Evolutionary conservation across 1,140 invertebrate genomes (phyloP).

Genomic region (fruit fly (Drosophila melanogaster)): Release_6_plus_ISO1_MT NC_004354.4:7315501-7316000

Average conservation of each 20-base stretch:
- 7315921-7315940: slow-evolving; percentile 27
- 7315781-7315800: slow-evolving; percentile 42
- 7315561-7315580: not conserved
- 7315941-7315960: slow-evolving; percentile 27
- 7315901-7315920: not conserved
- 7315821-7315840: slow-evolving; percentile 1
- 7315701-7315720: too few relatives aligned
- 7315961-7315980: not conserved
- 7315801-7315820: not conserved
- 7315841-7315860: slow-evolving; percentile 54
- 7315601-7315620: slow-evolving; percentile 9
- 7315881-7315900: slow-evolving; percentile 7
- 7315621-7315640: not conserved
- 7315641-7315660: too few relatives aligned
- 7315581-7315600: slow-evolving; percentile 7
- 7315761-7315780: slow-evolving; percentile 21
- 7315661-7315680: too few relatives aligned
- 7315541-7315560: not conserved
- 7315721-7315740: not conserved
- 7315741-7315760: not conserved
- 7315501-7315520: too few relatives aligned
- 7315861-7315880: slow-evolving; percentile 21
- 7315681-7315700: too few relatives aligned
- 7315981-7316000: slow-evolving; percentile 4
- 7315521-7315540: slow-evolving; percentile 10